These are phyloP conservation scores for Amblyornis subalaris DNA, from an alignment of 2,113 vertebrate genomes.

Conservation along the genomic window DNA sequence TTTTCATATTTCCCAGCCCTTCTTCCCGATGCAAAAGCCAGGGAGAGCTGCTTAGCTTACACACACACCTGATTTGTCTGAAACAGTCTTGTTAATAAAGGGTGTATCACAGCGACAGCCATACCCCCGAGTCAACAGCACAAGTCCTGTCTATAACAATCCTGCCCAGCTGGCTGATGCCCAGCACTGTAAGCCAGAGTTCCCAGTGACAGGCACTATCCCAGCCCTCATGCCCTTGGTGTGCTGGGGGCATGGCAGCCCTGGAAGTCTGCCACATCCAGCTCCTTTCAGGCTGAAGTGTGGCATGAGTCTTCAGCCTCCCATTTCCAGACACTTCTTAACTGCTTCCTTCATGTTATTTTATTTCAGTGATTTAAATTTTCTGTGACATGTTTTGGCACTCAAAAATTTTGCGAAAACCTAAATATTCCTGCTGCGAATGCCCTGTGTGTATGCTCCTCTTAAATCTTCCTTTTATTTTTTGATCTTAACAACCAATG, in stretches of 20 bases:
- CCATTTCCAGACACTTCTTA: conserved; percentile 34
- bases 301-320: background rate
- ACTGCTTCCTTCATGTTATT: conserved; percentile 37
- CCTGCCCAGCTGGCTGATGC: background rate
- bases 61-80: too few relatives aligned
- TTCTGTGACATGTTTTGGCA: conserved; percentile 1
- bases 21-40: background rate
- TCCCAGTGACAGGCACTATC: background rate
- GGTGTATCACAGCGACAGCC: rapidly evolving
- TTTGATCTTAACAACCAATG: background rate
- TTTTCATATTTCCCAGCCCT: background rate
- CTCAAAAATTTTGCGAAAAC: background rate
- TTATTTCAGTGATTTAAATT: conserved; percentile 3
- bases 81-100: background rate
- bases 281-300: background rate
- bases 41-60: background rate
- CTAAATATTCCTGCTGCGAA: background rate
- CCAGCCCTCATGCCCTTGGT: rapidly evolving
- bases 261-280: background rate
- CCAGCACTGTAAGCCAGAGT: rapidly evolving
- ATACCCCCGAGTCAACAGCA: rapidly evolving
- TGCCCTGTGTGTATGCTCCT: background rate
- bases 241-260: rapidly evolving
- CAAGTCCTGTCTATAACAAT: rapidly evolving
- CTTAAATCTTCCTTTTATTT: conserved; percentile 15